Conservation (phyloP, 2,888 invertebrate species). For the Sycophila texana region DNA sequence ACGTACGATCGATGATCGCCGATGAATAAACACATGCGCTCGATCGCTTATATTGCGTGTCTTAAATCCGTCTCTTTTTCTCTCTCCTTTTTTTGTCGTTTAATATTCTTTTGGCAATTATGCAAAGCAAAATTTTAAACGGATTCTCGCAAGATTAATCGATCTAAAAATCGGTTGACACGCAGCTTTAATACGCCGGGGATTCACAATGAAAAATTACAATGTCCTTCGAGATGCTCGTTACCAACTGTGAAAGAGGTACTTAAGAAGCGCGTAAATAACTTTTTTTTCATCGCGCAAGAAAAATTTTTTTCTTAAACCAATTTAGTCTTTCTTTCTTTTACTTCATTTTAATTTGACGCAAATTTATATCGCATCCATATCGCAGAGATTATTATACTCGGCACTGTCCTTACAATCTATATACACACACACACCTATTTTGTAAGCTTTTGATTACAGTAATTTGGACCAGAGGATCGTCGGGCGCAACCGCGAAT, state of each 20-base stretch:
- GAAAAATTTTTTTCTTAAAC: no score
- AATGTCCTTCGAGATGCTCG: background rate
- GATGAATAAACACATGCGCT: background rate
- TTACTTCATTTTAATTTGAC: no score
- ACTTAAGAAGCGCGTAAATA: background rate
- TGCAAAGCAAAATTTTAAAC: slow-evolving; percentile 35
- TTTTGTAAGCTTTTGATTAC: no score
- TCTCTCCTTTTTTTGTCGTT: slow-evolving; percentile 26
- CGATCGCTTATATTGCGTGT: slow-evolving; percentile 24
- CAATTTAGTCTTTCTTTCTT: no score
- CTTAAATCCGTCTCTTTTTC: background rate
- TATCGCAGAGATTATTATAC: no score
- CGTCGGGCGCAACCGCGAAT: no score
- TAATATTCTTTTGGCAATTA: slow-evolving; percentile 28
- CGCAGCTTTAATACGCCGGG: background rate
- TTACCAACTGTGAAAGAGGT: slow-evolving; percentile 9
- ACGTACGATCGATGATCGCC: slow-evolving; percentile 31
- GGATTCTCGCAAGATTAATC: slow-evolving; percentile 44
- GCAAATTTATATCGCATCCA: no score
- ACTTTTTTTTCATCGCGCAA: background rate
- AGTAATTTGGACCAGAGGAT: no score
- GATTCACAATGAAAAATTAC: slow-evolving; percentile 24
- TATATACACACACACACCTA: no score
- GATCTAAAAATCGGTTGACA: slow-evolving; percentile 31
- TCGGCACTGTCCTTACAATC: no score